These are phyloP conservation scores for Phalloptychus januarius DNA, from an alignment of 2,797 vertebrate species.

Conservation along the genomic window DNA sequence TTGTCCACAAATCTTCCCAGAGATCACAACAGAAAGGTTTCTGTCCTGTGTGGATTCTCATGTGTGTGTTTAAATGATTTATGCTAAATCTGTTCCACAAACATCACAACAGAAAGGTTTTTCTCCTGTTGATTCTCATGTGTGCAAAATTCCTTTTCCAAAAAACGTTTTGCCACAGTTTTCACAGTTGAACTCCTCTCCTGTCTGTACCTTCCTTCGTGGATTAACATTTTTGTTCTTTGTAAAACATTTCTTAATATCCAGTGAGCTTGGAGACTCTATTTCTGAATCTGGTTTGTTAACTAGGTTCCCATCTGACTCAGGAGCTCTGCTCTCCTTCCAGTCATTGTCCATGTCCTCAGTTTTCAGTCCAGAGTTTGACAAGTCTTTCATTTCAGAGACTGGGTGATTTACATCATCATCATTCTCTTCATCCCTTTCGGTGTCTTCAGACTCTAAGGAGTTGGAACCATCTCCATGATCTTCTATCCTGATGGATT, in stretches of 20 bases:
- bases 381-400: background rate
- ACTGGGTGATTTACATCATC: background rate
- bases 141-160: background rate
- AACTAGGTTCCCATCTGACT: background rate
- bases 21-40: too few species aligned
- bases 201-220: background rate
- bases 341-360: background rate
- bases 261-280: background rate
- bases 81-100: too few species aligned
- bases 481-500: background rate
- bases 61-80: background rate
- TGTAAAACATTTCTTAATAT: background rate
- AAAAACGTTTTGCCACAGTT: background rate
- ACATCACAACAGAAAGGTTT: too few species aligned
- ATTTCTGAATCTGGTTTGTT: background rate
- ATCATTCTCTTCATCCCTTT: background rate
- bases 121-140: background rate
- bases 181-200: background rate
- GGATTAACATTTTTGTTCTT: background rate
- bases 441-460: background rate
- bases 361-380: background rate
- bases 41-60: background rate
- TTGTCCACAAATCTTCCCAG: too few species aligned
- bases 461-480: background rate
- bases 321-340: background rate